Conservation (phyloP, 2,888 invertebrate species). For the Microctonus aethiopoides region DNA sequence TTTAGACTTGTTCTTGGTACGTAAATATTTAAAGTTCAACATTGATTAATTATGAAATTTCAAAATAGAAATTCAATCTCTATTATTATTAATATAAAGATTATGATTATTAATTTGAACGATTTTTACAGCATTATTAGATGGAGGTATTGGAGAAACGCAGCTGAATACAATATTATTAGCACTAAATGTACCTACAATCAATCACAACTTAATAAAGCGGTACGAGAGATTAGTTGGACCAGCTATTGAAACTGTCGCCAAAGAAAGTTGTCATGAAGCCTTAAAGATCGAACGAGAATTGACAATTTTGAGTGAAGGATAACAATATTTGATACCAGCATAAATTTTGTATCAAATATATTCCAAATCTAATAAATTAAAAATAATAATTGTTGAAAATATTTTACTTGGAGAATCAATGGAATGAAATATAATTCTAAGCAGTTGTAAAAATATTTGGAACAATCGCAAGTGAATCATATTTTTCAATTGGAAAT, state of each 20-base stretch:
- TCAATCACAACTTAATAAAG: slow-evolving; percentile 26
- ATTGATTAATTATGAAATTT: not conserved
- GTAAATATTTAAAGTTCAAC: too few relatives aligned
- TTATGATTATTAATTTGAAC: not conserved
- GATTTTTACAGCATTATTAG: not conserved
- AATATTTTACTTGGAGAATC: too few relatives aligned
- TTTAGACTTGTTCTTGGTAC: not conserved
- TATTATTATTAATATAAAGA: not conserved
- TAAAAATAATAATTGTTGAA: too few relatives aligned
- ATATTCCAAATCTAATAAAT: too few relatives aligned
- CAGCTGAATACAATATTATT: slow-evolving; percentile 30
- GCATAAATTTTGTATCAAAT: too few relatives aligned
- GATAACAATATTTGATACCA: too few relatives aligned
- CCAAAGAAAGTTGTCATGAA: slow-evolving; percentile 28
- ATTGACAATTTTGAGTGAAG: slow-evolving; percentile 18
- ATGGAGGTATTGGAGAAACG: not conserved
- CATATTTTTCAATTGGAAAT: too few relatives aligned
- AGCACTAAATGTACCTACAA: slow-evolving; percentile 30
- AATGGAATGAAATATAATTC: too few relatives aligned
- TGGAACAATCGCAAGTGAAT: too few relatives aligned
- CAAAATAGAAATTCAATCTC: too few relatives aligned
- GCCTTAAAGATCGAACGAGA: slow-evolving; percentile 29
- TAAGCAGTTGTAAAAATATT: too few relatives aligned
- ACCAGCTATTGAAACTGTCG: slow-evolving; percentile 31
- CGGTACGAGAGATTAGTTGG: slow-evolving; percentile 32